These are phyloP conservation scores for Eledona agricola DNA, from an alignment of 2,888 invertebrate genomes.

Conservation along the genomic window DNA sequence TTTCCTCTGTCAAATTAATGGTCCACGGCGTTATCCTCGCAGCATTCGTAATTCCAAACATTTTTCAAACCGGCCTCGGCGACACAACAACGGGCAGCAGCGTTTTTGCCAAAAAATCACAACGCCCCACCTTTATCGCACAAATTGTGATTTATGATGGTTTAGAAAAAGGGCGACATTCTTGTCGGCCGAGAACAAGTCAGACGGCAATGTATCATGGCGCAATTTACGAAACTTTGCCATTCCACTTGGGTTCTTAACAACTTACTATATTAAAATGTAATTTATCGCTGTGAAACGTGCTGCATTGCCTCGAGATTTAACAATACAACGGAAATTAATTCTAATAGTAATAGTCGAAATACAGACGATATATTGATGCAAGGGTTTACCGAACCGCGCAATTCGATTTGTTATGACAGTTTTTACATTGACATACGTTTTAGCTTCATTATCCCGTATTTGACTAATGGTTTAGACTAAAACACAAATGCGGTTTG, in stretches of 20 bases:
- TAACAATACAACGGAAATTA: slow-evolving; percentile 20
- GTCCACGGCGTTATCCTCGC: slow-evolving; percentile 8
- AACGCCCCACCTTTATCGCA: slow-evolving; percentile 27
- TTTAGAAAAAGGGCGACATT: slow-evolving; percentile 21
- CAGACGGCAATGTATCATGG: slow-evolving; percentile 25
- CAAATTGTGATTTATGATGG: slow-evolving; percentile 28
- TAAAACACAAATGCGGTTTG: too few relatives aligned
- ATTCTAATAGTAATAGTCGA: slow-evolving; percentile 24
- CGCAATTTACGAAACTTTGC: slow-evolving; percentile 24
- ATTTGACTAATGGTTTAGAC: too few relatives aligned
- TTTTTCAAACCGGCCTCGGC: slow-evolving; percentile 23
- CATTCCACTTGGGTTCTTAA: slow-evolving; percentile 7
- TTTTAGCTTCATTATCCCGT: too few relatives aligned
- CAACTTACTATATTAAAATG: slow-evolving; percentile 32
- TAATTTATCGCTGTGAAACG: slow-evolving; percentile 30
- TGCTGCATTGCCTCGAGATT: slow-evolving; percentile 17
- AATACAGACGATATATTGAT: slow-evolving; percentile 13
- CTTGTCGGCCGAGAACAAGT: slow-evolving; percentile 23
- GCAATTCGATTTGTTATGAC: too few relatives aligned
- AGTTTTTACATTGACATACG: too few relatives aligned
- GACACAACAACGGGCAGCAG: slow-evolving; percentile 9
- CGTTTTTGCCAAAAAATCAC: slow-evolving; percentile 30
- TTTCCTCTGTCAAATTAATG: slow-evolving; percentile 23
- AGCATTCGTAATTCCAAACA: slow-evolving; percentile 24
- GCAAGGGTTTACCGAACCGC: too few relatives aligned